These are phyloP conservation scores for Pseudanteris insignis DNA, from an alignment of 2,888 invertebrate genomes.

Conservation along the genomic window DNA sequence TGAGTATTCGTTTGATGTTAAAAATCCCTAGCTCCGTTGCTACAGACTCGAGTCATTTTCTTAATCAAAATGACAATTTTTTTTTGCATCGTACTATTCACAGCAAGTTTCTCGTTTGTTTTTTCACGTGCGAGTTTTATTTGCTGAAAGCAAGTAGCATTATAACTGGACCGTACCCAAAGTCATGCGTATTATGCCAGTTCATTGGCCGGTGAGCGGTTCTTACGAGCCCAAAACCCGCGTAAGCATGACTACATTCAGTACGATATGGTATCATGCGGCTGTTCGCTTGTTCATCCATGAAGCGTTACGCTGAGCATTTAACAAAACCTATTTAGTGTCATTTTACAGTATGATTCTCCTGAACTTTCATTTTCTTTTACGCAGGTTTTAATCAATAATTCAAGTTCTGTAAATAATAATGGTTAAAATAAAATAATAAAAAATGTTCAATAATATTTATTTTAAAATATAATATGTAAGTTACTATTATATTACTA, in stretches of 20 bases:
- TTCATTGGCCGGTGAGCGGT: slow-evolving; percentile 37
- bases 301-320: no score
- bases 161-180: slow-evolving; percentile 52
- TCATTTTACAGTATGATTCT: neutral
- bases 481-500: no score
- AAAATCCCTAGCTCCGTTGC: no score
- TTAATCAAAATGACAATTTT: slow-evolving; percentile 16
- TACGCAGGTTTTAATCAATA: no score
- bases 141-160: slow-evolving; percentile 49
- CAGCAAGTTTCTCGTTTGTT: slow-evolving; percentile 51
- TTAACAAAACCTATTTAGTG: slow-evolving; percentile 13
- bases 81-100: slow-evolving; percentile 46
- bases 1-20: no score
- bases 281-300: slow-evolving; percentile 9
- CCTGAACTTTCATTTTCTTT: neutral
- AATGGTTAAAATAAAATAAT: no score
- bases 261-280: slow-evolving; percentile 19
- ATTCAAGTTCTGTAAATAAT: no score
- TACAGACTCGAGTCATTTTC: no score
- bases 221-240: slow-evolving; percentile 27
- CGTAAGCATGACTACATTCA: slow-evolving; percentile 30
- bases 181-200: slow-evolving; percentile 44
- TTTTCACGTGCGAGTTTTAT: slow-evolving; percentile 49
- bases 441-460: no score
- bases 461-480: no score